Conservation (phyloP, 2,888 invertebrate species). For the Andrena haemorrhoa region DNA sequence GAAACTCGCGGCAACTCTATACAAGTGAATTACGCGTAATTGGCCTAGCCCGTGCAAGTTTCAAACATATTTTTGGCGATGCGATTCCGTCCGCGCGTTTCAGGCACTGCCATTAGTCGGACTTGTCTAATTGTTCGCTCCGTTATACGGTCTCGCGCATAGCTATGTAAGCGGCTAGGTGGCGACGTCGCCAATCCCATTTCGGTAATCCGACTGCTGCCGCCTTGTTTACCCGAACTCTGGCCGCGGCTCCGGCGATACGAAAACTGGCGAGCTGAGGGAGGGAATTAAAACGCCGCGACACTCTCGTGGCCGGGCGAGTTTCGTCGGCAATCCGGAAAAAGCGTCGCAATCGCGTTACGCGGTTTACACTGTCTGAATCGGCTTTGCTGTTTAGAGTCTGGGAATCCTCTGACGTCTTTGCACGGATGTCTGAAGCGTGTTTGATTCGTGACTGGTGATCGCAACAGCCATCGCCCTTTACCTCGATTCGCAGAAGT, state of each 20-base stretch:
- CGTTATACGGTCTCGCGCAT: slow-evolving; percentile 53
- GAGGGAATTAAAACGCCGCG: slow-evolving; percentile 49
- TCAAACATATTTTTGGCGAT: slow-evolving; percentile 77
- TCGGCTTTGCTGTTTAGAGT: slow-evolving; percentile 11
- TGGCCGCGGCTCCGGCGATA: slow-evolving; percentile 35
- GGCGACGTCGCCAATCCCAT: slow-evolving; percentile 75
- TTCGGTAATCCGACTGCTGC: slow-evolving; percentile 73
- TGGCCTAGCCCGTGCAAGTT: slow-evolving; percentile 75
- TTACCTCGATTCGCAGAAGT: too few species aligned
- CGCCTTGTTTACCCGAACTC: slow-evolving; percentile 61
- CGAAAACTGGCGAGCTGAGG: slow-evolving; percentile 36
- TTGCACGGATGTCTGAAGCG: not conserved
- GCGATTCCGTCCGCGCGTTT: slow-evolving; percentile 70
- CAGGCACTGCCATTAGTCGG: slow-evolving; percentile 73
- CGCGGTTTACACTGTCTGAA: slow-evolving; percentile 24
- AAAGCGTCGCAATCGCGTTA: slow-evolving; percentile 51
- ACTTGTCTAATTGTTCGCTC: slow-evolving; percentile 72
- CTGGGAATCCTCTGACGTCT: not conserved
- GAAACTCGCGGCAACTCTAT: slow-evolving; percentile 63
- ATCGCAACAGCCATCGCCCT: too few species aligned
- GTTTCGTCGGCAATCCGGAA: slow-evolving; percentile 31
- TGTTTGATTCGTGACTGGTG: not conserved
- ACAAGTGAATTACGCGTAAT: slow-evolving; percentile 78
- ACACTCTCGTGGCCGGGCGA: slow-evolving; percentile 37
- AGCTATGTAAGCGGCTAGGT: slow-evolving; percentile 55